A percentile compares a stretch with the other conserved stretches of the same genome.
These are phyloP conservation scores for Cricetomys ansorgei DNA, from an alignment of 2,113 vertebrate genomes.

Conservation along the genomic window DNA sequence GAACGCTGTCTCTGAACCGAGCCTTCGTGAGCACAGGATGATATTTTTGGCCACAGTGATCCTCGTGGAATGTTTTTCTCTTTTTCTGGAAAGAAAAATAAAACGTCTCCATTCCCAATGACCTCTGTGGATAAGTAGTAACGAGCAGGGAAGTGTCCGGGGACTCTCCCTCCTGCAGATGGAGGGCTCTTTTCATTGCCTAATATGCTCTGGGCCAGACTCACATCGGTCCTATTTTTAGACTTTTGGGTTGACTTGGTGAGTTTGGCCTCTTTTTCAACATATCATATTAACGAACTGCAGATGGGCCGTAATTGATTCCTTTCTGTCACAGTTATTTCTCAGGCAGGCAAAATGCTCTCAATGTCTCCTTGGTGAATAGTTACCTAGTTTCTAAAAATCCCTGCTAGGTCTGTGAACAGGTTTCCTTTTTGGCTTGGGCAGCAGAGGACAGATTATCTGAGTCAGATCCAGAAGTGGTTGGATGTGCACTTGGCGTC, in stretches of 20 bases:
- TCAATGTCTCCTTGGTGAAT: slow-evolving; percentile 38
- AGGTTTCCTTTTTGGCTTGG: slow-evolving; percentile 59
- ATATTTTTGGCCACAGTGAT: slow-evolving; percentile 55
- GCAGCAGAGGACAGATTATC: slow-evolving; percentile 28
- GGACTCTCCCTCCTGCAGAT: neutral
- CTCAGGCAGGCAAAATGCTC: neutral
- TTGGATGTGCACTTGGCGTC: neutral
- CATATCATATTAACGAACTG: slow-evolving; percentile 52
- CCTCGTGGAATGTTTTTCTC: slow-evolving; percentile 51
- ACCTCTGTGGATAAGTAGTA: slow-evolving; percentile 6
- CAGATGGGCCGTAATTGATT: slow-evolving; percentile 61
- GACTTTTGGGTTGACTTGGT: slow-evolving; percentile 26
- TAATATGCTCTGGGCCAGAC: neutral
- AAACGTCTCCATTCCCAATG: slow-evolving; percentile 33
- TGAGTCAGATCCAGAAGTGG: neutral
- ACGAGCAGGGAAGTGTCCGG: neutral
- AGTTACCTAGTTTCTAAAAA: slow-evolving; percentile 58
- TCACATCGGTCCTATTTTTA: slow-evolving; percentile 27
- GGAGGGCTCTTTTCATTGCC: slow-evolving; percentile 10
- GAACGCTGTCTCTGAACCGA: neutral
- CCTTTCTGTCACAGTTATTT: slow-evolving; percentile 37
- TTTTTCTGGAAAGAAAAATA: slow-evolving; percentile 64
- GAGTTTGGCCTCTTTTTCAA: slow-evolving; percentile 51
- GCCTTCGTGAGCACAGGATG: neutral
- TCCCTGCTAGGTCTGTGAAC: slow-evolving; percentile 15